Evolutionary conservation across 2,888 invertebrate genomes (phyloP), one percentile per base, ranked within the genome.

Genomic region (Nymphalis urticae): DNA sequence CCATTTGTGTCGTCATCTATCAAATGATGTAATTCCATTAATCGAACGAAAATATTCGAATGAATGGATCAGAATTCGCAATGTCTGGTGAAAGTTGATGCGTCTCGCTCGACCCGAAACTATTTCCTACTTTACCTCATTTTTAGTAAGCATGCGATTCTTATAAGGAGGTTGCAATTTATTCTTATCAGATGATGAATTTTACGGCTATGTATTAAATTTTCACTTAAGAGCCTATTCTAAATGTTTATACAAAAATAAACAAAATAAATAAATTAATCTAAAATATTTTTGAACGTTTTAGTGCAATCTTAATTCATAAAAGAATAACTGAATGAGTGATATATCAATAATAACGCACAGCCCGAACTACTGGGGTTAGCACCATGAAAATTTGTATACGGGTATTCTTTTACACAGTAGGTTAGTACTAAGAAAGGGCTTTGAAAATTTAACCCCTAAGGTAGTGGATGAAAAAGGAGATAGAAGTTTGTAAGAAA

Each of bases 71-170:
- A 65, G 58, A 61, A 62, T 65, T 50, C 32, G 62, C 16, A 9
- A 48, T 48, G 47, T 56, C 48, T 42, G 67, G 70, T 68, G 71
- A 68, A 71, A 68, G 65, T 68, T 48, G 62, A 47, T 36, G 58
- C 62, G 50, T 54, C 27, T 54, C 17, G 54, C 17, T 62, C 68
- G 68, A 71, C 62, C 68, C 64, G 21, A 64, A 68, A 64, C 62
- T 71, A 65, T 71, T 54, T 54, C 54, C 54, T 27, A 27, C 27
- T 27, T 54, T 27, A 54, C 27, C 24, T 27, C 27, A 27, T 54
- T 54, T 54, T 27, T 54, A 54, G 21, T 16, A 17, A 54, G 17
- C 9, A n/a, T n/a, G 19, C n/a, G 19, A 54, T 24, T 54, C 5
- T 16, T 27, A 54, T 32, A 27, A 54, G 16, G 24, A 54, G 27